Evolutionary conservation across 2,888 invertebrate genomes (phyloP), one percentile per base, ranked within the genome.

Genomic region (Lamellibrachia columna): DNA sequence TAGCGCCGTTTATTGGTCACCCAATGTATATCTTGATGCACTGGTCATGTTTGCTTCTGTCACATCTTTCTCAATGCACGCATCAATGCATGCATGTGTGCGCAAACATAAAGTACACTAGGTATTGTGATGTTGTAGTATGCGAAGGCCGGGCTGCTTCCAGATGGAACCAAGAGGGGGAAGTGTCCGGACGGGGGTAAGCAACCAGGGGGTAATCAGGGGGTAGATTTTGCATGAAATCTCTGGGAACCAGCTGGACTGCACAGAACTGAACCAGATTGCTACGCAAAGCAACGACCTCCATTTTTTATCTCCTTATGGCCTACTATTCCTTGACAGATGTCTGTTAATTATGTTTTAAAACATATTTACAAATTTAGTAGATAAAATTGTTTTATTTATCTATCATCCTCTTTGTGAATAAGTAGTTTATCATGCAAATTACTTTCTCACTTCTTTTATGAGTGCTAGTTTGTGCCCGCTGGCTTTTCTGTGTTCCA

Each of bases 131-230:
- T 53, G 52, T 91, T 52, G 22, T 75, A 92, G 92, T 92, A 92
- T n/a, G 92, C 92, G 11, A 92, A 92, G 40, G 92, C 92, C 9
- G 92, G 92, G 1, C 75, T 92, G 92, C 90, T 92, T 28, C 92
- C 92, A 7, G 92, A 92, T 52, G 52, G 40, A 52, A 75, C 60
- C 52, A 92, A 92, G 53, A 92, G 75, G 90, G 75, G 52, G 15
- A 92, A 92, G 11, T 75, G 58, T 40, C 75, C 92, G 11, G 53
- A 60, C 28, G 28, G 75, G 75, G 92, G 75, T 75, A 75, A 75
- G 75, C 22, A 15, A 11, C 22, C 75, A 15, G 75, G 55, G 9
- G 75, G 22, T 75, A 11, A 75, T 75, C 75, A 22, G 75, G 22
- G 15, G 75, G 2, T 75, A 3, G n/a, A 75, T 4, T 22, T 15